A percentile compares a stretch with the other conserved stretches of the same genome.
phyloP scores from a whole-genome alignment of 2,888 invertebrate genomes.

The Noctua janthina region DNA sequence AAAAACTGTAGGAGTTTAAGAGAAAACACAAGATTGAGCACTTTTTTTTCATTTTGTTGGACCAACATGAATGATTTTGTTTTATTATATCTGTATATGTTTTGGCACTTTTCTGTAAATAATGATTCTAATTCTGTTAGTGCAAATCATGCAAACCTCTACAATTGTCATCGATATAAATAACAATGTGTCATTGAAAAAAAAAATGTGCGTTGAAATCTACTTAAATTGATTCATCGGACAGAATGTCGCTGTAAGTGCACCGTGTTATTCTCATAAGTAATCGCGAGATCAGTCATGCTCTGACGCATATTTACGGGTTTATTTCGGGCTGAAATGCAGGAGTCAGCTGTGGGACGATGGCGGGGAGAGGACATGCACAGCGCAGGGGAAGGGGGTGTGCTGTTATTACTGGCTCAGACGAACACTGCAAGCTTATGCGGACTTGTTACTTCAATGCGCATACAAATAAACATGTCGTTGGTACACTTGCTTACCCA shows the following conservation, averaged over 20 bases:
- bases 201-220: slow-evolving; percentile 54
- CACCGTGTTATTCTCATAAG: slow-evolving; percentile 72
- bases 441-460: slow-evolving; percentile 50
- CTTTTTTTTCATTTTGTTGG: background rate
- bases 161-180: slow-evolving; percentile 46
- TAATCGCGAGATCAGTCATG: slow-evolving; percentile 74
- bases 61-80: background rate
- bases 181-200: slow-evolving; percentile 64
- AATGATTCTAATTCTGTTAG: slow-evolving; percentile 28
- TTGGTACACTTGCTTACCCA: slow-evolving; percentile 19
- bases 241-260: slow-evolving; percentile 66
- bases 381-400: slow-evolving; percentile 54
- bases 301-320: slow-evolving; percentile 77
- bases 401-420: slow-evolving; percentile 65
- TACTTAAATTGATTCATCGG: slow-evolving; percentile 72
- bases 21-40: background rate
- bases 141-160: slow-evolving; percentile 33
- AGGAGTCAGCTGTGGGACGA: slow-evolving; percentile 70
- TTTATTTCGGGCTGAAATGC: slow-evolving; percentile 77
- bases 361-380: slow-evolving; percentile 40
- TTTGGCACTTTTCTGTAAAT: background rate
- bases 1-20: background rate
- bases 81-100: background rate
- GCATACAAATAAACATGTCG: slow-evolving; percentile 46
- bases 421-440: slow-evolving; percentile 61